These are phyloP conservation scores for Spodoptera littoralis DNA, from an alignment of 2,888 invertebrate genomes.

Conservation along the genomic window DNA sequence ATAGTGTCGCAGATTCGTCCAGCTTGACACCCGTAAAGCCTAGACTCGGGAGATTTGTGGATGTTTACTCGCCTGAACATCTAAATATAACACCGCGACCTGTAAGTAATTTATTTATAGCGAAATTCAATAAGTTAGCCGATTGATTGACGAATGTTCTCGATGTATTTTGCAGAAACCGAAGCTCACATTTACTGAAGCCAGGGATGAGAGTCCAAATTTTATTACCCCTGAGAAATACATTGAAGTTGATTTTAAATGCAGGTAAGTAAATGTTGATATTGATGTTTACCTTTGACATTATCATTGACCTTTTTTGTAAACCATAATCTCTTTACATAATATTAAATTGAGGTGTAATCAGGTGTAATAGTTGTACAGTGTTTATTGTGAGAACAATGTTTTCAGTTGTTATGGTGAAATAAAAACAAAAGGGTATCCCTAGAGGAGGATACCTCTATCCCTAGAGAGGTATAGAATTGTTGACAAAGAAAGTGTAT, in stretches of 20 bases:
- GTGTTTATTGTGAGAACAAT: too few relatives aligned
- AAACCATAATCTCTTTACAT: too few relatives aligned
- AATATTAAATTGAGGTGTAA: too few relatives aligned
- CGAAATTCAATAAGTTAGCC: constrained; percentile 11
- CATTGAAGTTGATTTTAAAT: constrained; percentile 71
- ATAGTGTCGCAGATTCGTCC: constrained; percentile 65
- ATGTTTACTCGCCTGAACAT: constrained; percentile 86
- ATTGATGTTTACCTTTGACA: not conserved
- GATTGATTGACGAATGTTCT: constrained; percentile 11
- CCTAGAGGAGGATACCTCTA: too few relatives aligned
- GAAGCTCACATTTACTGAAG: constrained; percentile 61
- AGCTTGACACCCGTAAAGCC: constrained; percentile 77
- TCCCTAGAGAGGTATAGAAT: too few relatives aligned
- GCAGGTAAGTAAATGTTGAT: constrained; percentile 70
- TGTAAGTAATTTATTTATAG: constrained; percentile 70
- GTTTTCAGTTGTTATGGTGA: constrained; percentile 16
- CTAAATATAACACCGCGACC: constrained; percentile 82
- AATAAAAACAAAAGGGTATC: constrained; percentile 25
- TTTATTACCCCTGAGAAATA: constrained; percentile 75
- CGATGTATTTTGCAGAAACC: constrained; percentile 66
- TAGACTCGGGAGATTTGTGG: constrained; percentile 80
- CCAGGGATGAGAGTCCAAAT: constrained; percentile 73
- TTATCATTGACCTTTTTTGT: constrained; percentile 1
- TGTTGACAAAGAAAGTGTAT: constrained; percentile 4
- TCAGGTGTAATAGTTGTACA: too few relatives aligned